Evolutionary conservation across 2,888 invertebrate species (phyloP), one percentile per base, ranked within the genome.

Genomic region (Anarsia innoxiella): DNA sequence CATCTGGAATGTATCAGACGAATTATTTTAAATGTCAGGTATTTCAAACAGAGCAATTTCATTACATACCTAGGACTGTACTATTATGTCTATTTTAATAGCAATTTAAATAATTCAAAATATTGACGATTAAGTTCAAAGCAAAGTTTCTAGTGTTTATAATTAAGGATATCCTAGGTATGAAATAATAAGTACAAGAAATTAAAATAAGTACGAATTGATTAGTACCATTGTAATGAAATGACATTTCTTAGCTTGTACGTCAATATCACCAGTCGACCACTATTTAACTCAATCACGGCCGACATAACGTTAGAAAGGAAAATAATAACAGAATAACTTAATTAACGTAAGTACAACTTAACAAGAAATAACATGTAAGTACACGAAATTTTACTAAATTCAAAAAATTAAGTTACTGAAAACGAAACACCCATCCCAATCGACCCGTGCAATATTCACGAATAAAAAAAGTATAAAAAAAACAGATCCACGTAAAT

Each of bases 401-500:
- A 36, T 38, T 39, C 40, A 42, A 35, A 38, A 35, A 37, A 32
- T 36, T 32, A 38, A 36, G 33, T 42, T 37, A 31, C 45, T 56
- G 44, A 37, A 56, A 53, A 49, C 45, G 44, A 53, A 44, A 54
- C 49, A 60, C 54, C 55, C 48, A 47, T 53, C 46, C 46, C 48
- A 52, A 51, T 51, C 31, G 32, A 30, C 32, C 31, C 41, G 45
- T 38, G 41, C 51, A 53, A 38, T 45, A 46, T 35, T 40, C 44
- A 46, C 47, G 52, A 45, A 46, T 45, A 45, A 65, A 65, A 66
- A 69, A 70, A 64, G 58, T 60, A 62, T 59, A 67, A 62, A 68
- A 51, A 33, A 69, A 69, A 62, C 71, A 76, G 63, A 75, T 73
- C 73, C 72, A 71, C 70, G 59, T 63, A 61, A 70, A 65, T 70